phyloP scores from a whole-genome alignment of 2,888 invertebrate species.

The Lepidonotus clava region DNA sequence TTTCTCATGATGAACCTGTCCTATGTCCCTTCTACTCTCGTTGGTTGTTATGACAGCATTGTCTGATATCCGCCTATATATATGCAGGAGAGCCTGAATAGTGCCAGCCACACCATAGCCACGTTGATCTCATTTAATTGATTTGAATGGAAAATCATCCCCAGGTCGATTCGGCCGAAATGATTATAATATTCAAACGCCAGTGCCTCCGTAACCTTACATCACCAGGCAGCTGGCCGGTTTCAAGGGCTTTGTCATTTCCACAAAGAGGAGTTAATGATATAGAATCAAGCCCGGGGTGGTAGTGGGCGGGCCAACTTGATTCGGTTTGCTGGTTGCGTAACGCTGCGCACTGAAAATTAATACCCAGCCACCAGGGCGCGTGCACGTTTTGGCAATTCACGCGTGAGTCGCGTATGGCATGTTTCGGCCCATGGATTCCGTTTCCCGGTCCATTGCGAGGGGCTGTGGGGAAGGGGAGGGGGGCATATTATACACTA shows the following conservation, averaged over 20 bases:
- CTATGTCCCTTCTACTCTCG: too few relatives aligned
- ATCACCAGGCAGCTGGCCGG: background rate
- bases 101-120: background rate
- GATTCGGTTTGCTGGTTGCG: slow-evolving; percentile 40
- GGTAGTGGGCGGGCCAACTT: background rate
- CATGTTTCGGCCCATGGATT: background rate
- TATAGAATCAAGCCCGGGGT: background rate
- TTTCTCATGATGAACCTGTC: too few relatives aligned
- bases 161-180: background rate
- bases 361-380: background rate
- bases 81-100: background rate
- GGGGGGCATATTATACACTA: background rate
- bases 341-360: slow-evolving; percentile 17
- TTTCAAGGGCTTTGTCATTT: slow-evolving; percentile 30
- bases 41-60: too few relatives aligned
- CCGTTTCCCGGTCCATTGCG: background rate
- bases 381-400: background rate
- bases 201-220: background rate
- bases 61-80: background rate
- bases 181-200: slow-evolving; percentile 42
- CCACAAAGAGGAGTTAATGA: slow-evolving; percentile 43
- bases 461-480: background rate
- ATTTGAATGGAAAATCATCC: slow-evolving; percentile 35
- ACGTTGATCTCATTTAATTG: slow-evolving; percentile 43
- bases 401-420: background rate